A percentile compares a stretch with the other conserved stretches of the same genome.
phyloP scores from a whole-genome alignment of 2,113 vertebrate genomes.

The Carassius gibelio region DNA sequence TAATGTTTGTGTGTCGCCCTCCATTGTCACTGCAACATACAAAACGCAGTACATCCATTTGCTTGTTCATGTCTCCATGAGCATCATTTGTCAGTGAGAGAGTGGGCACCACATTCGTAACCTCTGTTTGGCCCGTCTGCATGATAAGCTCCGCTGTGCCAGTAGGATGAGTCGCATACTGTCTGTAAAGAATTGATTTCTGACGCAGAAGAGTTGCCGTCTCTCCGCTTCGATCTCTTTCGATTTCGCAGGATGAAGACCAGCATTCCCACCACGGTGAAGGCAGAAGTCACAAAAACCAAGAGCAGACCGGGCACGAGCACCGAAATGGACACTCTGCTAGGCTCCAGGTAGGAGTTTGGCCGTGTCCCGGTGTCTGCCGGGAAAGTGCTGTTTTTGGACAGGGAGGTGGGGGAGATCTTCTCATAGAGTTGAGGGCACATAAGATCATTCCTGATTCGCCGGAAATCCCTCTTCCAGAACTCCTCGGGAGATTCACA shows the following conservation, averaged over 20 bases:
- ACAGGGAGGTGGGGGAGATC: slow-evolving; percentile 79
- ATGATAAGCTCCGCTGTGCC: slow-evolving; percentile 94
- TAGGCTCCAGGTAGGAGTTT: slow-evolving; percentile 95
- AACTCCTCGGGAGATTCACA: slow-evolving; percentile 96
- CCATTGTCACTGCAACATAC: slow-evolving; percentile 36
- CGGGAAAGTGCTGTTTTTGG: slow-evolving; percentile 90
- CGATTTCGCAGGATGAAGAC: slow-evolving; percentile 97
- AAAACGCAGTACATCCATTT: slow-evolving; percentile 46
- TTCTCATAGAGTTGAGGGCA: slow-evolving; percentile 88
- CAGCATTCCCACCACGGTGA: slow-evolving; percentile 98
- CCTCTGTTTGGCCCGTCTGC: slow-evolving; percentile 91
- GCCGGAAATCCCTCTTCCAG: slow-evolving; percentile 92
- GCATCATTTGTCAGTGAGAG: slow-evolving; percentile 81
- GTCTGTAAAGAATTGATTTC: slow-evolving; percentile 99
- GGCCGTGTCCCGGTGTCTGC: slow-evolving; percentile 90
- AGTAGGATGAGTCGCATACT: slow-evolving; percentile 98
- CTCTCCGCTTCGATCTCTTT: slow-evolving; percentile 94
- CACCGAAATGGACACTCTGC: slow-evolving; percentile 96
- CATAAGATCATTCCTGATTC: slow-evolving; percentile 89
- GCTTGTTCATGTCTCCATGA: slow-evolving; percentile 47
- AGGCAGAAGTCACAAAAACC: slow-evolving; percentile 98
- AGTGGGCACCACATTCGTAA: slow-evolving; percentile 93
- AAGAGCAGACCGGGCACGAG: slow-evolving; percentile 93
- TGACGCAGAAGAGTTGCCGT: slow-evolving; percentile 96
- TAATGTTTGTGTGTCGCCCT: slow-evolving; percentile 37